Evolutionary conservation across 2,113 vertebrate species (phyloP), one percentile per base, ranked within the genome.

Genomic region (Garra rufa): DNA sequence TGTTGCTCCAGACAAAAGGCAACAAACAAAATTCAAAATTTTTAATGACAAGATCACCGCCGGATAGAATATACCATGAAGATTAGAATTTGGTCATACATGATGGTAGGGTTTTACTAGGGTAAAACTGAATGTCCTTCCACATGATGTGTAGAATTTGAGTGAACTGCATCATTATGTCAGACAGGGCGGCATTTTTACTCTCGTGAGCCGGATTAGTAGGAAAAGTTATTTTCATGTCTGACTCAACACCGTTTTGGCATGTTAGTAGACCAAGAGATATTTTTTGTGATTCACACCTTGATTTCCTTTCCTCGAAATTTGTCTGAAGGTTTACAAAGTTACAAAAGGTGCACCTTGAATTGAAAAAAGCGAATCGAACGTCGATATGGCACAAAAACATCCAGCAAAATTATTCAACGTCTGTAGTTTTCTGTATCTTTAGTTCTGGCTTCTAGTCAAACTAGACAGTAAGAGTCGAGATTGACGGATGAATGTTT

Each of bases 401-500:
- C 57, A 75, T 78, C 38, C 86, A 84, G 94, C 83, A 92, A 96
- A 96, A 94, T 91, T 88, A 90, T 90, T 91, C 93, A 95, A 95
- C 95, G 95, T 96, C 95, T 95, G 95, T 95, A 96, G 95, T 96
- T 95, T 95, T 96, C 96, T 96, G 94, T 95, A 95, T 96, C 95
- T 95, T 95, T 92, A 93, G 94, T 95, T 95, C 94, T 95, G 95
- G 96, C 96, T 95, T 96, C 96, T 96, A n/a, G n/a, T n/a, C n/a
- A n/a, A n/a, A n/a, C n/a, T n/a, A 96, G 96, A 97, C 96, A 96
- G 95, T 96, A 95, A 93, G 95, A 95, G 94, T 96, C 94, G 94
- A 95, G 96, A 95, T 95, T 95, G 97, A 98, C 97, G 96, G 95
- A 98, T 98, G 97, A 99, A 99, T 99, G 98, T 99, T 97, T 96